These are phyloP conservation scores for Geophilus truncorum DNA, from an alignment of 2,888 invertebrate species.

Conservation along the genomic window DNA sequence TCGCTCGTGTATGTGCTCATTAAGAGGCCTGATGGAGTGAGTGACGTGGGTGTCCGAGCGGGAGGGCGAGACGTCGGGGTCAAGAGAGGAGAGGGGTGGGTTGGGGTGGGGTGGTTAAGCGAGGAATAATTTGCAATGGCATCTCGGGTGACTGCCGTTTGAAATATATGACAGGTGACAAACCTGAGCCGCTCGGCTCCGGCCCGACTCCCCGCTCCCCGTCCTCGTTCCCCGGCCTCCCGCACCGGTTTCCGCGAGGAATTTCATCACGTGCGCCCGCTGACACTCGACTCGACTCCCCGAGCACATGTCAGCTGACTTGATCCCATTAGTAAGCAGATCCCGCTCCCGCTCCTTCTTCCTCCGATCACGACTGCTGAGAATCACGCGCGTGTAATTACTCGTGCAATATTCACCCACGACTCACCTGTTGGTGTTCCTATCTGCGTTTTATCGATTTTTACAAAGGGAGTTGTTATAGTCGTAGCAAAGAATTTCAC, in stretches of 20 bases:
- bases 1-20: not conserved
- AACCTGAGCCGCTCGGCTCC: not conserved
- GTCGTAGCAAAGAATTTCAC: too few species aligned
- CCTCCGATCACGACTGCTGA: not conserved
- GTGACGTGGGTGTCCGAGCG: constrained; percentile 13
- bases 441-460: not conserved
- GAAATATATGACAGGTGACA: constrained; percentile 11
- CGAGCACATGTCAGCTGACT: constrained; percentile 4
- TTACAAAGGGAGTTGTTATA: too few species aligned
- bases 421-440: not conserved
- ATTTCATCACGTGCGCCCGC: constrained; percentile 14
- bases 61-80: not conserved
- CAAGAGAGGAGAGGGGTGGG: too few species aligned
- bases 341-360: not conserved
- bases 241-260: not conserved
- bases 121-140: constrained; percentile 1
- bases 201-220: too few species aligned
- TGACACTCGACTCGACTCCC: not conserved
- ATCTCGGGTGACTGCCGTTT: constrained; percentile 4
- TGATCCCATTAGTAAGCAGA: constrained; percentile 12
- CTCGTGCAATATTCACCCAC: not conserved
- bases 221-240: not conserved
- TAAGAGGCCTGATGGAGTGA: constrained; percentile 1
- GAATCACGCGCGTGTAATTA: not conserved
- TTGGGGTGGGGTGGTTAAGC: not conserved